phyloP scores from a whole-genome alignment of 2,113 vertebrate genomes.

The Poicephalus gulielmi region DNA sequence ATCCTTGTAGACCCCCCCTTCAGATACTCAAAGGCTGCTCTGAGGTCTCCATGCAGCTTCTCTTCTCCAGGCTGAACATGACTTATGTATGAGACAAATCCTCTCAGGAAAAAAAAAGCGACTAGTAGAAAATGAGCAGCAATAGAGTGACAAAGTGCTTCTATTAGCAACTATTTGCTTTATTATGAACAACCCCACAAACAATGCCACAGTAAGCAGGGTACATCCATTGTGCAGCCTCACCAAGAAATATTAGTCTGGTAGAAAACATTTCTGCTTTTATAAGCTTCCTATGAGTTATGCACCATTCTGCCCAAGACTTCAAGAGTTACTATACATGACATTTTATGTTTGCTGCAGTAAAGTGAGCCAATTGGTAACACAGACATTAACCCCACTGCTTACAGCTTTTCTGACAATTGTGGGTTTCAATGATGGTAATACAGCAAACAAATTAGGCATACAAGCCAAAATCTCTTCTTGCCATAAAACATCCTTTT shows the following conservation, averaged over 20 bases:
- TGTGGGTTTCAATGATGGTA: not conserved
- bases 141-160: not conserved
- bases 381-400: not conserved
- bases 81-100: constrained; percentile 8
- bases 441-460: not conserved
- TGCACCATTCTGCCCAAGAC: not conserved
- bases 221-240: not conserved
- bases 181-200: not conserved
- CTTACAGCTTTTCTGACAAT: not conserved
- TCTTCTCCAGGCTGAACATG: not conserved
- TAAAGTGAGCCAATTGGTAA: not conserved
- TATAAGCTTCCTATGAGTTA: not conserved
- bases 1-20: not conserved
- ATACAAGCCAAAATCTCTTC: not conserved
- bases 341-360: not conserved
- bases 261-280: not conserved
- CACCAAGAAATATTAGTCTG: not conserved
- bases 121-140: not conserved
- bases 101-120: not conserved
- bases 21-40: not conserved
- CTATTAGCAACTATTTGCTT: not conserved
- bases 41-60: not conserved
- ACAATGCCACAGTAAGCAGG: not conserved
- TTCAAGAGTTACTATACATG: not conserved
- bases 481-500: not conserved